phyloP scores from a whole-genome alignment of 92 coral and sea anemone species.

The Porites cylindrica region DNA sequence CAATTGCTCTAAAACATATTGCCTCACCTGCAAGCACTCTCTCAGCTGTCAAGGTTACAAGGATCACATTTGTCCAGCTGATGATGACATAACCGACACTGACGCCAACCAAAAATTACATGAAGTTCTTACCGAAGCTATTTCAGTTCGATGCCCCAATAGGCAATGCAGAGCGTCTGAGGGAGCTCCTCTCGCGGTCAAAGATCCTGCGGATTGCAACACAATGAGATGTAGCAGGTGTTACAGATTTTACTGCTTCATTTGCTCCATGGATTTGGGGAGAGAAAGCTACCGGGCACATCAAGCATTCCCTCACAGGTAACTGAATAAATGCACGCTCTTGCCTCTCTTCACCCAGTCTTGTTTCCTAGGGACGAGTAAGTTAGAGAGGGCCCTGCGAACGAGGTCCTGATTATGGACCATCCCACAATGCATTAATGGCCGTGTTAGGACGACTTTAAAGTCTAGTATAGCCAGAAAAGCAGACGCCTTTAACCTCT shows the following conservation, averaged over 20 bases:
- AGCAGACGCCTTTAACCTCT: too few relatives aligned
- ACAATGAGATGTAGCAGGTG: conserved; percentile 57
- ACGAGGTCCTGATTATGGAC: too few relatives aligned
- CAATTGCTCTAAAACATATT: conserved; percentile 30
- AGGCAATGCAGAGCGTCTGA: conserved; percentile 9
- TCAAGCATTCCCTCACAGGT: conserved; percentile 66
- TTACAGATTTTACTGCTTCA: conserved; percentile 53
- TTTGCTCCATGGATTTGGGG: conserved; percentile 64
- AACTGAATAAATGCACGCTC: neutral
- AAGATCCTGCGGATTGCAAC: conserved; percentile 66
- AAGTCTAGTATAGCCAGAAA: too few relatives aligned
- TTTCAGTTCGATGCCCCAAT: conserved; percentile 20
- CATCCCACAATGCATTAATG: too few relatives aligned
- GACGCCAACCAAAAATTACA: neutral
- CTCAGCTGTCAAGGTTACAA: conserved; percentile 58
- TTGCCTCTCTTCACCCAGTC: neutral
- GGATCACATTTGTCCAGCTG: conserved; percentile 66
- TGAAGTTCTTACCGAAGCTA: conserved; percentile 9
- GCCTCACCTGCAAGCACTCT: conserved; percentile 63
- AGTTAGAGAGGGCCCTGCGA: too few relatives aligned
- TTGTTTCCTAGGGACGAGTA: too few relatives aligned
- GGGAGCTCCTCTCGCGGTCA: conserved; percentile 37
- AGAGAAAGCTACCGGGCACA: conserved; percentile 45
- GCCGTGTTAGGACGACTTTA: too few relatives aligned
- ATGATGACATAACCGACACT: neutral